These are phyloP conservation scores for Riparia riparia DNA, from an alignment of 2,113 vertebrate species.

Conservation along the genomic window DNA sequence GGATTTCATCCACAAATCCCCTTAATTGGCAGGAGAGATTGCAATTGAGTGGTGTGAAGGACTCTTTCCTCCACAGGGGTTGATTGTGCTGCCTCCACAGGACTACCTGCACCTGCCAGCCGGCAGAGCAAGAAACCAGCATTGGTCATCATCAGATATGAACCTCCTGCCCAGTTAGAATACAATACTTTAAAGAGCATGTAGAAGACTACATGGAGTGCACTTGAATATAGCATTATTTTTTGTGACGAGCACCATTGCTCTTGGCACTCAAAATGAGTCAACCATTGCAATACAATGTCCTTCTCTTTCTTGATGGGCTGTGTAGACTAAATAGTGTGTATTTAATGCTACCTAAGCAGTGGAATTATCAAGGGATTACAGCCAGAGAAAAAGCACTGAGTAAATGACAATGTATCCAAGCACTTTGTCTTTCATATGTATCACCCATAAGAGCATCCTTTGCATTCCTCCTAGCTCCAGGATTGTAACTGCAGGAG, in stretches of 20 bases:
- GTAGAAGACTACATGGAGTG: neutral
- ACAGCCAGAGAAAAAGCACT: neutral
- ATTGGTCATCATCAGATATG: neutral
- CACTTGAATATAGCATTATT: neutral
- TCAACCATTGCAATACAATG: neutral
- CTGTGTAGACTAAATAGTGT: neutral
- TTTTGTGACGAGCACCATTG: neutral
- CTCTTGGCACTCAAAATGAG: neutral
- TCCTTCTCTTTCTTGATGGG: neutral
- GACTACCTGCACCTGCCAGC: conserved; percentile 9
- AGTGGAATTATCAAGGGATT: neutral
- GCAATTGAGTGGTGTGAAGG: neutral
- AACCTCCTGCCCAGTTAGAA: conserved; percentile 8
- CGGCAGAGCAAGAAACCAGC: neutral
- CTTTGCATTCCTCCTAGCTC: neutral
- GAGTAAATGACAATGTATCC: neutral
- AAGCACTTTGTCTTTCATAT: conserved; percentile 31
- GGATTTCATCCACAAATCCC: conserved; percentile 35
- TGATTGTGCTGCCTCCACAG: neutral
- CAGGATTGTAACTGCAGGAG: neutral
- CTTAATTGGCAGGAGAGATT: conserved; percentile 32
- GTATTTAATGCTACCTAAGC: neutral
- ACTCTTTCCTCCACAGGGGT: conserved; percentile 9
- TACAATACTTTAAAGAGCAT: neutral
- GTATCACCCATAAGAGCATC: neutral